Percentiles rank a stretch among this genome's conserved stretches.
Conservation (phyloP, 2,888 invertebrate genomes). For the Hofmannophila pseudospretella region DNA sequence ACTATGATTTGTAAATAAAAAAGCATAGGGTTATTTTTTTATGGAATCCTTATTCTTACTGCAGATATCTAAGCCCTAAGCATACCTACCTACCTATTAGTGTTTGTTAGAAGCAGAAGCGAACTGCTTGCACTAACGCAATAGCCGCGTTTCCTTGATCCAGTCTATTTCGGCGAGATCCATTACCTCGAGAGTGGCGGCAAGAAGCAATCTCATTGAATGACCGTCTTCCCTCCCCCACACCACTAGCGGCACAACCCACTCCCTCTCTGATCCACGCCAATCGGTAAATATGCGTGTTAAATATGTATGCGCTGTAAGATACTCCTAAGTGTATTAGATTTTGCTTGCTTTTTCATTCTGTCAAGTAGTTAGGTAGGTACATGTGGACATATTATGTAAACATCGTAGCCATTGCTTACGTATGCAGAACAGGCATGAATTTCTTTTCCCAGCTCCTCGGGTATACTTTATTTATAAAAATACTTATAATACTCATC, state of each 20-base stretch:
- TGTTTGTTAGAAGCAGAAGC: constrained; percentile 7
- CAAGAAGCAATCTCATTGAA: constrained; percentile 80
- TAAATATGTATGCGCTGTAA: constrained; percentile 76
- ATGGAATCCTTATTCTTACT: too few species aligned
- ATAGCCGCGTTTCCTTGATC: constrained; percentile 65
- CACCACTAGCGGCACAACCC: constrained; percentile 21
- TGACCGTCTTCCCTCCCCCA: constrained; percentile 65
- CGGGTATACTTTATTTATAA: constrained; percentile 4
- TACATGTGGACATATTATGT: constrained; percentile 39
- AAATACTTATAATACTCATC: background rate
- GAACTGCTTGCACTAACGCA: constrained; percentile 44
- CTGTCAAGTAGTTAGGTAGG: constrained; percentile 55
- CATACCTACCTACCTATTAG: background rate
- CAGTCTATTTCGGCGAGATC: constrained; percentile 76
- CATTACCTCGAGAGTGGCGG: constrained; percentile 75
- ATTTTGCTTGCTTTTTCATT: constrained; percentile 75
- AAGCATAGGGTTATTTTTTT: too few species aligned
- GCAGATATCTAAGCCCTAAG: too few species aligned
- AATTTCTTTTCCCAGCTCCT: constrained; percentile 32
- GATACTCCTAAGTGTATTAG: constrained; percentile 75
- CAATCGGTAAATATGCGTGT: constrained; percentile 78
- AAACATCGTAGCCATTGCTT: constrained; percentile 40
- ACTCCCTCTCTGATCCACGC: constrained; percentile 59
- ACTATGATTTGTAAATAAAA: too few species aligned
- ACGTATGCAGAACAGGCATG: constrained; percentile 44